Conservation (phyloP, 2,113 vertebrate genomes). For the Tachycineta bicolor region DNA sequence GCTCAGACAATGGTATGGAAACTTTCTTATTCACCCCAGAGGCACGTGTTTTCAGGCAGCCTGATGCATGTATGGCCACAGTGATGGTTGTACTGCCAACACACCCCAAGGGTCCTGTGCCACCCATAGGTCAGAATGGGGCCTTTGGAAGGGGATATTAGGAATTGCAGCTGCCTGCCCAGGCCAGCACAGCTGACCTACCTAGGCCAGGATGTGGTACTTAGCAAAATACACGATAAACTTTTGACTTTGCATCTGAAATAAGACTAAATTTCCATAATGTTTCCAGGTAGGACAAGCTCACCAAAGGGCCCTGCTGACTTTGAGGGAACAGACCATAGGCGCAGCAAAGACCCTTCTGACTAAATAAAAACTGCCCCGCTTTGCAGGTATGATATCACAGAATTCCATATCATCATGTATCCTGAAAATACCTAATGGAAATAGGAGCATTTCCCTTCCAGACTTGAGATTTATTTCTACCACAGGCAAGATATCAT, state of each 20-base stretch:
- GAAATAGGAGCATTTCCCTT: not conserved
- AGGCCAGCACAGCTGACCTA: not conserved
- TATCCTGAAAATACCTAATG: not conserved
- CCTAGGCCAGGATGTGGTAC: not conserved
- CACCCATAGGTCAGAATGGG: accelerated
- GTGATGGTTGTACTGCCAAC: not conserved
- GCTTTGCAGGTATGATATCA: not conserved
- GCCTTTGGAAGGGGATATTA: not conserved
- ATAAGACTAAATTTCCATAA: not conserved
- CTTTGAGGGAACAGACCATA: not conserved
- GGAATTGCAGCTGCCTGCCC: not conserved
- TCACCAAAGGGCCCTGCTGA: not conserved
- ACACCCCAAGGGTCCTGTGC: not conserved
- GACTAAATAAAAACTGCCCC: not conserved
- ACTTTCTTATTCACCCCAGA: not conserved
- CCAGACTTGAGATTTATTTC: not conserved
- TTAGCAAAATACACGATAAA: not conserved
- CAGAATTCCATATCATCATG: not conserved
- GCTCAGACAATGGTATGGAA: not conserved
- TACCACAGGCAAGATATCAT: not conserved
- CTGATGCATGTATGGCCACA: too few relatives aligned
- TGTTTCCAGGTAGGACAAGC: accelerated
- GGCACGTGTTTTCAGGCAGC: not conserved
- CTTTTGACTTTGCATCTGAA: not conserved
- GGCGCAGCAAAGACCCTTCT: not conserved